Evolutionary conservation across 2,888 invertebrate genomes (phyloP), one percentile per base, ranked within the genome.

Genomic region (Cheilosia vulpina): DNA sequence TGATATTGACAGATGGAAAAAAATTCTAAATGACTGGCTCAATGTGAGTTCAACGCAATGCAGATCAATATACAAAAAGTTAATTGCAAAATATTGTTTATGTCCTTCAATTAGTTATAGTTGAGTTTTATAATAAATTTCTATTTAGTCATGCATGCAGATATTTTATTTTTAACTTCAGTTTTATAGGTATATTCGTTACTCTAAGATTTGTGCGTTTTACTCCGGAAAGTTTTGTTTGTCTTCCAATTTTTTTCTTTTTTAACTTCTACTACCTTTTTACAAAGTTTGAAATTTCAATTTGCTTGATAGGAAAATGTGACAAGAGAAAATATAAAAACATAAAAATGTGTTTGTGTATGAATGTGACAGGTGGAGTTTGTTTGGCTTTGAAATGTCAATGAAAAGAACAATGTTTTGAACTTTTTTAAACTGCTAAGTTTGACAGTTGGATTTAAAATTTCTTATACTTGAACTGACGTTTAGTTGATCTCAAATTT

Each of bases 151-250:
- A 50, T 53, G 15, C 31, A 34, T 38, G 31, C 21, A 58, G 13
- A 31, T 66, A 21, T 45, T 57, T 66, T 31, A 7, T 31, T 7
- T 31, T 31, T 9, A 31, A 34, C 11, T 41, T 62, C 55, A 24
- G 41, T 60, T 50, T 41, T 65, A 15, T 60, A 60, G n/a, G 52
- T 62, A 17, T 62, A 69, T 52, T 77, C 53, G 60, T 53, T 53
- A 62, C 62, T 77, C 77, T 78, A 78, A 62, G 53, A 63, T 78
- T 78, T 78, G 77, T 78, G 77, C 77, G 77, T 57, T 69, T 69
- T 69, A 69, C 55, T 34, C 55, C 50, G 63, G 68, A 77, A 62
- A 53, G 21, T 27, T 50, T 17, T 17, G 17, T 53, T 55, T 38
- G 2, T 62, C 57, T 38, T 55, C 47, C 45, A 5, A 43, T 38